A percentile compares a stretch with the other conserved stretches of the same genome.
phyloP scores from a whole-genome alignment of 2,797 vertebrate genomes.

The Hoplostethus mediterraneus region DNA sequence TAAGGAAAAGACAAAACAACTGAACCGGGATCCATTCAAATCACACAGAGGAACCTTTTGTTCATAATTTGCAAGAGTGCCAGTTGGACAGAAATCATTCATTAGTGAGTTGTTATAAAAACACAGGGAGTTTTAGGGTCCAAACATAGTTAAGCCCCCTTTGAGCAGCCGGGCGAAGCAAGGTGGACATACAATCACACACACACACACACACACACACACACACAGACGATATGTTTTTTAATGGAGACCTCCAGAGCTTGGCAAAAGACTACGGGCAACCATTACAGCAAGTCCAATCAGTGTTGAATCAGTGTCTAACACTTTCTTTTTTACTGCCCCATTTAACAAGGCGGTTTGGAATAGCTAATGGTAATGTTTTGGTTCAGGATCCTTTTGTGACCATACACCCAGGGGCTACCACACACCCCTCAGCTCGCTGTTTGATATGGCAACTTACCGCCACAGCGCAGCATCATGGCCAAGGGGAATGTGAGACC shows the following conservation, averaged over 20 bases:
- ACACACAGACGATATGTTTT: background rate
- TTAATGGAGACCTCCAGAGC: constrained; percentile 41
- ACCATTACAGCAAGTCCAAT: constrained; percentile 54
- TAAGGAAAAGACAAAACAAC: constrained; percentile 39
- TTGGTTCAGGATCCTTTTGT: constrained; percentile 21
- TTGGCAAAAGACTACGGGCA: constrained; percentile 20
- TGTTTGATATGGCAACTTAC: constrained; percentile 53
- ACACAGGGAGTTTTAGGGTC: constrained; percentile 38
- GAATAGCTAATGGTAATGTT: constrained; percentile 41
- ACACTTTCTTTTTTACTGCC: constrained; percentile 49
- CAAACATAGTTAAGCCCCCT: constrained; percentile 39
- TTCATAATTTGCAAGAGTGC: constrained; percentile 58
- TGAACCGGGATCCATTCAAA: constrained; percentile 46
- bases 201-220: constrained; percentile 2
- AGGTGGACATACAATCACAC: constrained; percentile 21
- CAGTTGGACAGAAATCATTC: constrained; percentile 53
- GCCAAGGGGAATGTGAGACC: constrained; percentile 50
- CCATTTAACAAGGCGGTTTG: constrained; percentile 41
- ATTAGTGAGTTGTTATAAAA: constrained; percentile 53
- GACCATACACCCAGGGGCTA: constrained; percentile 30
- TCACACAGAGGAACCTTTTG: constrained; percentile 55
- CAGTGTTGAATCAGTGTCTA: constrained; percentile 40
- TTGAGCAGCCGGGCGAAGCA: constrained; percentile 33
- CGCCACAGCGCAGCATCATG: constrained; percentile 23
- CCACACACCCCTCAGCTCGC: constrained; percentile 20